phyloP scores from a whole-genome alignment of 2,797 vertebrate species.

The Hirundo rustica region DNA sequence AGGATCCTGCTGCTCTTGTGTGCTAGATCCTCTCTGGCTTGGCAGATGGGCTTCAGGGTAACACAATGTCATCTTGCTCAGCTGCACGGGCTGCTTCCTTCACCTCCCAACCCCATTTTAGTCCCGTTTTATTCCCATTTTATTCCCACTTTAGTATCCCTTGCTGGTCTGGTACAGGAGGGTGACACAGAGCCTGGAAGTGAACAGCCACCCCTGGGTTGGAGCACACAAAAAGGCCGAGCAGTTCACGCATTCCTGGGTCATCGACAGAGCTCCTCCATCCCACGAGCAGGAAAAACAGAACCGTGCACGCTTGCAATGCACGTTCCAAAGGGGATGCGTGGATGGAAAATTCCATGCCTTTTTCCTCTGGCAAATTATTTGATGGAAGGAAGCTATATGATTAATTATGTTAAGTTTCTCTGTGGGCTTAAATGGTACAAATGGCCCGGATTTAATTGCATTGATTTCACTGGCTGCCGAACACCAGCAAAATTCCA shows the following conservation, averaged over 20 bases:
- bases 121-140: not conserved
- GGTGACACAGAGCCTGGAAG: not conserved
- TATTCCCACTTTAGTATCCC: too few relatives aligned
- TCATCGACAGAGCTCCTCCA: not conserved
- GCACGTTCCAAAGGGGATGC: not conserved
- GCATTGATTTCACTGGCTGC: not conserved
- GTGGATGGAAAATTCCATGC: not conserved
- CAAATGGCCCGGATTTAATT: not conserved
- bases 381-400: not conserved
- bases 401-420: slow-evolving; percentile 34
- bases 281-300: not conserved
- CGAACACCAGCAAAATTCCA: not conserved
- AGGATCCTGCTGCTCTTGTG: slow-evolving; percentile 5
- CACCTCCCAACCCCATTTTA: not conserved
- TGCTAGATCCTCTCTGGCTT: not conserved
- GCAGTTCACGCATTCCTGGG: not conserved
- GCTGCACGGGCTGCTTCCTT: not conserved
- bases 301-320: not conserved
- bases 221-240: not conserved
- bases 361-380: not conserved
- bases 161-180: not conserved
- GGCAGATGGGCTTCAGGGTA: slow-evolving; percentile 23
- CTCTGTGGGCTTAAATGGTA: not conserved
- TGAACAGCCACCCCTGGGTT: not conserved
- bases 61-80: not conserved